Evolutionary conservation across 2,113 vertebrate species (phyloP).

Genomic region (Lutjanus erythropterus): DNA sequence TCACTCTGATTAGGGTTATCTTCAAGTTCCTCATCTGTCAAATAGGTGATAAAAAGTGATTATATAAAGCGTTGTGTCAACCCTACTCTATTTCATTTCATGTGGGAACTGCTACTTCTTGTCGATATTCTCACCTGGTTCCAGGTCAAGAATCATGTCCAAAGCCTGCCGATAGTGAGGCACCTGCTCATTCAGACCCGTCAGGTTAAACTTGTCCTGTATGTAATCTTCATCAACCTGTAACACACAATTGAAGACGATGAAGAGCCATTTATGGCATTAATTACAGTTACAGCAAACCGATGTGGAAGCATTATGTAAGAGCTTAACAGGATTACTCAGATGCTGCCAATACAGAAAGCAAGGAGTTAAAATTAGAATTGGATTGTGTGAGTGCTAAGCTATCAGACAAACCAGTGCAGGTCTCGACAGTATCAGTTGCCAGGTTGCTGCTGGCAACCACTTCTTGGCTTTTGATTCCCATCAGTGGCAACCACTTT

Average conservation of each 20-base stretch:
- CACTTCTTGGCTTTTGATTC: too few relatives aligned
- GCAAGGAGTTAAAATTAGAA: slow-evolving; percentile 51
- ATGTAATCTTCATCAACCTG: slow-evolving; percentile 96
- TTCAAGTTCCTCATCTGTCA: slow-evolving; percentile 92
- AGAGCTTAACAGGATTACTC: slow-evolving; percentile 61
- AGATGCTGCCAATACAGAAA: slow-evolving; percentile 34
- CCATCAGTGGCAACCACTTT: too few relatives aligned
- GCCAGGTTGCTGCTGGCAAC: too few relatives aligned
- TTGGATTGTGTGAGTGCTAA: slow-evolving; percentile 1
- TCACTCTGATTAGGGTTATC: slow-evolving; percentile 96
- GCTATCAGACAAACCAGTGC: neutral
- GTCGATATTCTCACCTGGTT: slow-evolving; percentile 87
- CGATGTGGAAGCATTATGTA: slow-evolving; percentile 32
- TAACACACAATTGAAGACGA: slow-evolving; percentile 10
- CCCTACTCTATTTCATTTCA: neutral
- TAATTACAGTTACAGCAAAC: slow-evolving; percentile 4
- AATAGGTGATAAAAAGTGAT: slow-evolving; percentile 7
- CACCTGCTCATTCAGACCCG: slow-evolving; percentile 93
- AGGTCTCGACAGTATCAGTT: too few relatives aligned
- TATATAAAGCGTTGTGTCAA: neutral
- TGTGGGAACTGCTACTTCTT: neutral
- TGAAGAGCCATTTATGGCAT: slow-evolving; percentile 21
- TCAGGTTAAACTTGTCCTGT: slow-evolving; percentile 95
- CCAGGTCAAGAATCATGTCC: slow-evolving; percentile 95
- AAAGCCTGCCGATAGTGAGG: slow-evolving; percentile 94